These are phyloP conservation scores for Mechanitis mazaeus DNA, from an alignment of 2,888 invertebrate genomes.

Conservation along the genomic window DNA sequence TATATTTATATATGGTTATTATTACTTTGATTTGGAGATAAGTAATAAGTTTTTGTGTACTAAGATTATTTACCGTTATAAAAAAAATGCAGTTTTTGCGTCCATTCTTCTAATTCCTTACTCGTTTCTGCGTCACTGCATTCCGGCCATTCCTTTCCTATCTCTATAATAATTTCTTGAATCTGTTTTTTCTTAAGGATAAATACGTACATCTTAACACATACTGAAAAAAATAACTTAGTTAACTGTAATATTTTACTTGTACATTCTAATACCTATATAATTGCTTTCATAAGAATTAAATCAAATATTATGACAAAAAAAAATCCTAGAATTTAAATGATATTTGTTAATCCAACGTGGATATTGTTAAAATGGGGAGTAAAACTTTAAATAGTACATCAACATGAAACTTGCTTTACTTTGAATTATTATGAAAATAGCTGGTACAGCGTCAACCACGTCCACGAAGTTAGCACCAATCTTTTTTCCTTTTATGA, in stretches of 20 bases:
- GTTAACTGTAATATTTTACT: too few relatives aligned
- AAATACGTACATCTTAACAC: slow-evolving; percentile 31
- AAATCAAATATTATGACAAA: too few relatives aligned
- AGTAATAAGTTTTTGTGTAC: not conserved
- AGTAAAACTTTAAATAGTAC: too few relatives aligned
- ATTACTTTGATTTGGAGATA: too few relatives aligned
- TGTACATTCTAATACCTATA: too few relatives aligned
- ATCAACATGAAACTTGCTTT: slow-evolving; percentile 2
- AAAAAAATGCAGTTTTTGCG: slow-evolving; percentile 23
- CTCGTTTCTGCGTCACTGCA: slow-evolving; percentile 18
- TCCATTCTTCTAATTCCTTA: slow-evolving; percentile 21
- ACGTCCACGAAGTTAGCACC: slow-evolving; percentile 31
- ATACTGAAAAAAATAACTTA: slow-evolving; percentile 29
- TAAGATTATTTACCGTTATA: slow-evolving; percentile 21
- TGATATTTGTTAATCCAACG: too few relatives aligned
- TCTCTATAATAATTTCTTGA: slow-evolving; percentile 26
- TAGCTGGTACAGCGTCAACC: slow-evolving; percentile 28
- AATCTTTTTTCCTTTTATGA: slow-evolving; percentile 24
- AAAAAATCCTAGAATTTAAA: too few relatives aligned
- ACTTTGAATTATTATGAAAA: slow-evolving; percentile 31
- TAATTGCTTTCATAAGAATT: too few relatives aligned
- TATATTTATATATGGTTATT: too few relatives aligned
- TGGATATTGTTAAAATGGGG: too few relatives aligned
- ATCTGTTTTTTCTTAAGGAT: slow-evolving; percentile 26
- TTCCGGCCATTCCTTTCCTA: slow-evolving; percentile 33